Evolutionary conservation across 2,888 invertebrate species (phyloP).

Genomic region (Baronia brevicornis): DNA sequence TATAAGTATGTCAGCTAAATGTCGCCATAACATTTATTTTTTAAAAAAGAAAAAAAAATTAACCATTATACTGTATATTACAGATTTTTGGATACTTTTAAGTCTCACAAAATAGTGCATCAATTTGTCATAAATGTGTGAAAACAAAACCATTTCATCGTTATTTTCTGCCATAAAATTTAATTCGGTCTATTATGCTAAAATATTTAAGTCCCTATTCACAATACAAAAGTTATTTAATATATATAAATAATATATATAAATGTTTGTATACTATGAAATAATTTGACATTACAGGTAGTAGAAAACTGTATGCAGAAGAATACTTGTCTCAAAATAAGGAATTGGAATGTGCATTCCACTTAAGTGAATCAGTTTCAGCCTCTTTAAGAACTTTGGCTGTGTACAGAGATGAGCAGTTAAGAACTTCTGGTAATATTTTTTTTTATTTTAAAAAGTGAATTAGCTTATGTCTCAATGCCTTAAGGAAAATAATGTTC

Average conservation of each 20-base stretch:
- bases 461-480: not conserved
- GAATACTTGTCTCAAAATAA: slow-evolving; percentile 43
- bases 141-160: too few species aligned
- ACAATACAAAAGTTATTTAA: slow-evolving; percentile 9
- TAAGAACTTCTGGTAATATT: slow-evolving; percentile 36
- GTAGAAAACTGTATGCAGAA: slow-evolving; percentile 54
- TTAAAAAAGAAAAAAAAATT: too few species aligned
- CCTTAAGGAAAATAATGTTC: not conserved
- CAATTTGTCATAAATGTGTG: too few species aligned
- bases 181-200: slow-evolving; percentile 5
- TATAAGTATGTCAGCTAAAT: too few species aligned
- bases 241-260: too few species aligned
- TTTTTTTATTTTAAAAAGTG: slow-evolving; percentile 1
- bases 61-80: too few species aligned
- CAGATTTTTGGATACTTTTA: too few species aligned
- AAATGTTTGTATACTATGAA: too few species aligned
- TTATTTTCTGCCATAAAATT: slow-evolving; percentile 2
- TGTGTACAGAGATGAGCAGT: slow-evolving; percentile 62
- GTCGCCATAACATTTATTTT: too few species aligned
- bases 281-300: too few species aligned
- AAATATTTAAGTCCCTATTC: slow-evolving; percentile 8
- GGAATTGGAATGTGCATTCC: slow-evolving; percentile 52
- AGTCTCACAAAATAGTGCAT: too few species aligned
- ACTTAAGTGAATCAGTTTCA: slow-evolving; percentile 61
- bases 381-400: slow-evolving; percentile 56